Base-by-base conservation (phyloP, 2,797 vertebrate species). In the Myotis planiceps region DNA sequence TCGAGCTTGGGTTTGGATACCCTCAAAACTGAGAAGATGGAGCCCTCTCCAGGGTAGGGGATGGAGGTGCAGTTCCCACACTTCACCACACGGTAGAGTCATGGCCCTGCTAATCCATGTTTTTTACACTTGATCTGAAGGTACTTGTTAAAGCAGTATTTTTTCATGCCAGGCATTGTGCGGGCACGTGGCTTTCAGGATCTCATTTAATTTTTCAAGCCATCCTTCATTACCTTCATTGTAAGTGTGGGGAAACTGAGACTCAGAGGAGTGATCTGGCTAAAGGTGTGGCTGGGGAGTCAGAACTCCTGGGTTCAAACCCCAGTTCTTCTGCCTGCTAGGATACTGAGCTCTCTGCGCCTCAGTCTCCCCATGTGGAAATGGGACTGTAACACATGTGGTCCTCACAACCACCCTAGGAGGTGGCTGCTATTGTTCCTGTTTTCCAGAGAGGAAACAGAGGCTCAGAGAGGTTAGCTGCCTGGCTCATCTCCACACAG, bases 291-390 rank as follows among this genome's bases (percentile, higher is more conserved):
- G 9, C 55, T 37, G 15, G 9, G 42, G 16, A 88, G 45, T 79
- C 32, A 86, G 34, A 82, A 75, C n/a, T 29, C n/a, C 39, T 32
- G 55, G 58, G 51, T 60, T 86, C 60, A 49, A 80, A 68, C n/a
- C 15, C 37, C 19, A 71, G 10, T 51, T 93, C 71, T 79, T 66
- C 8, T 4, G 32, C 15, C 4, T 45, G 1, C 23, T 16, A 29
- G 21, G 32, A 39, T 14, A 53, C 45, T 47, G 71, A 51, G 47
- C 21, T 32, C 27, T 21, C 37, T 3, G 25, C 27, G 49, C 58
- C 69, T 72, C n/a, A 1, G 63, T 68, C 21, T 72, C 49, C 12
- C 25, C 45, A 29, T 4, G 45, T 21, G 63, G 42, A 47, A 90
- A 27, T 42, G 29, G 55, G 74, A 15, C 47, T 15, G 39, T 15